Base-by-base conservation (phyloP, 1,140 invertebrate species). In the Dolichoris vasculosae region DNA sequence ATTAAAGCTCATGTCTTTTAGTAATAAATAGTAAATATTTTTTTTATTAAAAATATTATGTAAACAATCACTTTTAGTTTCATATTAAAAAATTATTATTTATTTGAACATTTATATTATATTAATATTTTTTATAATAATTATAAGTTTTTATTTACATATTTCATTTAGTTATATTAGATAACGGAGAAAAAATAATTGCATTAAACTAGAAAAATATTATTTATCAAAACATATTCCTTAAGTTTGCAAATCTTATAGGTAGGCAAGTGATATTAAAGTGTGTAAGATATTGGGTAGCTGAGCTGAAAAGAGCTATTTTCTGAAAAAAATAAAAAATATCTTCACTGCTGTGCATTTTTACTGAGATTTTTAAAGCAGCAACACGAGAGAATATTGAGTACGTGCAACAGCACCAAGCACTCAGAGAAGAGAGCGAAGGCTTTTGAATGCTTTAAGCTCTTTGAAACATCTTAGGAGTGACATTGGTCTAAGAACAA, bases 341-440 rank as follows among this genome's bases (percentile, higher is more conserved):
- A 26, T 75, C 9, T 46, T 30, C 7, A 23, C 40, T 46, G 71
- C 9, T 30, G 26, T 32, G 75, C n/a, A 77, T 77, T 77, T 46
- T 77, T 40, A n/a, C 35, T 75, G 40, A 43, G 71, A 75, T 75
- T 75, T 75, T 75, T 13, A 55, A 77, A 51, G n/a, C 20, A 55
- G 13, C 30, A 40, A n/a, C 46, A 40, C 38, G 7, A 75, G 48
- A 32, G 46, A 82, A 73, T 55, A 71, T 82, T n/a, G 69, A 73
- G 32, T 46, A 55, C 30, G 32, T 67, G 55, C 55, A 63, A 79
- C 77, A 79, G 17, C 32, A 13, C 0, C 4, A 15, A 9, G 43
- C 35, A 79, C 77, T 79, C 32, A 26, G 30, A 32, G 48, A 17
- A 46, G 20, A 55, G 75, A 26, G 46, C 15, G 75, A 79, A 35